These are phyloP conservation scores for Dicyrtomina minuta DNA, from an alignment of 2,888 invertebrate genomes.

Conservation along the genomic window DNA sequence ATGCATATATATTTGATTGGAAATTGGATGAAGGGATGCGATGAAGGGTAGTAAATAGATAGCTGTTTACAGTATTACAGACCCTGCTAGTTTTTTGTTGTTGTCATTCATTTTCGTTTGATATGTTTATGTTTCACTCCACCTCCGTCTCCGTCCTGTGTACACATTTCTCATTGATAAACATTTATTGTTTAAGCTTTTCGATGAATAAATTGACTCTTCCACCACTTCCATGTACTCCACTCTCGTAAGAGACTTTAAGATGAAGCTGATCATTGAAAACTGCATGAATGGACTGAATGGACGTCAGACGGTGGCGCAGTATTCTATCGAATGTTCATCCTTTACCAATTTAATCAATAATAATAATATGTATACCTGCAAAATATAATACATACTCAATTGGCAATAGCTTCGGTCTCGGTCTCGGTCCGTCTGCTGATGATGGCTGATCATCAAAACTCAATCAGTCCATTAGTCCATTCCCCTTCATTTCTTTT, in stretches of 20 bases:
- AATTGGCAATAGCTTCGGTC: background rate
- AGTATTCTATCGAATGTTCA: too few relatives aligned
- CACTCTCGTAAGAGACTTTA: background rate
- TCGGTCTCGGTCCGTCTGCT: background rate
- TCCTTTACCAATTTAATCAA: background rate
- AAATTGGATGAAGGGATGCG: background rate
- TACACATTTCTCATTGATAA: constrained; percentile 25
- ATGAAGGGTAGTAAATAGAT: constrained; percentile 3
- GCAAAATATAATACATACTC: background rate
- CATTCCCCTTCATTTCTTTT: too few relatives aligned
- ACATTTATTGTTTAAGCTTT: constrained; percentile 26
- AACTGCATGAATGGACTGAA: too few relatives aligned
- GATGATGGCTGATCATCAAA: constrained; percentile 11
- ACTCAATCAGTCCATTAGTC: constrained; percentile 1
- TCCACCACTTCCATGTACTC: constrained; percentile 9
- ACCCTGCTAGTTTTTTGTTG: too few relatives aligned
- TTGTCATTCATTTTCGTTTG: background rate
- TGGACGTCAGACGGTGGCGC: too few relatives aligned
- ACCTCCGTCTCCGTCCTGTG: background rate
- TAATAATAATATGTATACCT: constrained; percentile 1
- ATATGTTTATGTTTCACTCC: background rate
- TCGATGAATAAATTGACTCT: constrained; percentile 25
- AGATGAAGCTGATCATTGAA: too few relatives aligned
- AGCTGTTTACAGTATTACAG: too few relatives aligned
- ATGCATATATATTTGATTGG: constrained; percentile 6